Conservation (phyloP, 2,888 invertebrate species). For the Drosophila paramelanica region DNA sequence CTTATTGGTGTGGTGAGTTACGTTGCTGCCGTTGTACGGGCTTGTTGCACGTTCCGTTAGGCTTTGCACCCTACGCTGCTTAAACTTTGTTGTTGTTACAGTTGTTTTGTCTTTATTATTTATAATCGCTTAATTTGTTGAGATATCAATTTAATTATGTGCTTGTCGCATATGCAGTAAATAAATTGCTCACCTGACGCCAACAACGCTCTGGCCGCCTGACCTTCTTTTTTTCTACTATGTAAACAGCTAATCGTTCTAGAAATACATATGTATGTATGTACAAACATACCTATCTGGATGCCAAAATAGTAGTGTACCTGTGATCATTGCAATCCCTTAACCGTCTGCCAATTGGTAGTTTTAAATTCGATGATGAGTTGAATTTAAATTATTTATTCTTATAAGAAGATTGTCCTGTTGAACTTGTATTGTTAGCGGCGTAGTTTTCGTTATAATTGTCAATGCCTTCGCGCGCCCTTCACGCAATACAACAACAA, state of each 20-base stretch:
- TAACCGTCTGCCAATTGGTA: too few species aligned
- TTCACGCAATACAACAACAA: slow-evolving; percentile 29
- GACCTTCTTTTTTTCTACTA: slow-evolving; percentile 54
- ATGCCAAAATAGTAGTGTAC: too few species aligned
- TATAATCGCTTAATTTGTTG: slow-evolving; percentile 48
- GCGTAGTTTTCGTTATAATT: slow-evolving; percentile 51
- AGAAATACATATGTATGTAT: slow-evolving; percentile 26
- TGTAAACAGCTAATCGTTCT: slow-evolving; percentile 21
- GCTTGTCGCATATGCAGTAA: slow-evolving; percentile 51
- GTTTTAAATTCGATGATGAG: too few species aligned
- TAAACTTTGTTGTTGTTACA: slow-evolving; percentile 18
- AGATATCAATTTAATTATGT: slow-evolving; percentile 58
- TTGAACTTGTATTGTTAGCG: slow-evolving; percentile 48
- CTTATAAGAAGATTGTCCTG: slow-evolving; percentile 3
- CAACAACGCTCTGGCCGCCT: slow-evolving; percentile 25
- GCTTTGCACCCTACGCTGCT: slow-evolving; percentile 45
- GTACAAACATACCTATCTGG: too few species aligned
- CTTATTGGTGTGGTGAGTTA: slow-evolving; percentile 44
- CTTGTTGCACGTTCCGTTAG: slow-evolving; percentile 67
- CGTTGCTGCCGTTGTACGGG: slow-evolving; percentile 13
- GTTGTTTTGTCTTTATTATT: slow-evolving; percentile 16
- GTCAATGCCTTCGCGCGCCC: slow-evolving; percentile 35
- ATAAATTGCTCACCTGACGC: slow-evolving; percentile 50
- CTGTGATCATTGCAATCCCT: too few species aligned
- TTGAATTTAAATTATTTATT: not conserved